Evolutionary conservation across 2,797 vertebrate genomes (phyloP), one percentile per base, ranked within the genome.

Genomic region (Bovichtus diacanthus): DNA sequence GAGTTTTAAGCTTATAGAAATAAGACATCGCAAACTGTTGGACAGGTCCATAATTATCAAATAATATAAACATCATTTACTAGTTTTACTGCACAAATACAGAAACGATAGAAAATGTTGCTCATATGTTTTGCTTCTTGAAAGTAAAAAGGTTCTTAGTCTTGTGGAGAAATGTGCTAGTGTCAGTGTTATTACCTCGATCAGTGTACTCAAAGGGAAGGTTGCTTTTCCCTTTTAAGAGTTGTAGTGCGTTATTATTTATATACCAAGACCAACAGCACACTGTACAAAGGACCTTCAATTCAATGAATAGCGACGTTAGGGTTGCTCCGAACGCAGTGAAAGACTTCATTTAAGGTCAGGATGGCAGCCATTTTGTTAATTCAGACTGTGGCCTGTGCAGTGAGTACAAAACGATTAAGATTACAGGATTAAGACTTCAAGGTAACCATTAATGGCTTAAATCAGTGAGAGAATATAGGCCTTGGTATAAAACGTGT

Each of bases 341-440:
- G 53, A 70, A 31, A 63, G 66, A 29, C 19, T 46, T 49, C 34
- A 4, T 18, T 39, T 71, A 2, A 77, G 66, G 72, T 66, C 71
- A 56, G 29, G 54, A 27, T 74, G 76, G 87, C 79, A 43, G 72
- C 73, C 69, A 72, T 81, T 83, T 78, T 41, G 53, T 80, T 70
- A 74, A 79, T 65, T 68, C 70, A 69, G 62, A 66, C 79, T 55
- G 43, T 18, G 18, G 50, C 43, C 73, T 53, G 63, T 73, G 51
- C 66, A 59, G 60, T 44, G 41, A 78, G 18, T 72, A 70, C 74
- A 62, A 78, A 56, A 54, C 46, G 60, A 86, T 88, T 85, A 78
- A 44, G 76, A 76, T 85, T 78, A 86, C 10, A 31, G 81, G 82
- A 86, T 89, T 88, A 83, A 58, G 75, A 67, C 65, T 85, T 82